These are phyloP conservation scores for Anarsia innoxiella DNA, from an alignment of 2,888 invertebrate species.

Conservation along the genomic window DNA sequence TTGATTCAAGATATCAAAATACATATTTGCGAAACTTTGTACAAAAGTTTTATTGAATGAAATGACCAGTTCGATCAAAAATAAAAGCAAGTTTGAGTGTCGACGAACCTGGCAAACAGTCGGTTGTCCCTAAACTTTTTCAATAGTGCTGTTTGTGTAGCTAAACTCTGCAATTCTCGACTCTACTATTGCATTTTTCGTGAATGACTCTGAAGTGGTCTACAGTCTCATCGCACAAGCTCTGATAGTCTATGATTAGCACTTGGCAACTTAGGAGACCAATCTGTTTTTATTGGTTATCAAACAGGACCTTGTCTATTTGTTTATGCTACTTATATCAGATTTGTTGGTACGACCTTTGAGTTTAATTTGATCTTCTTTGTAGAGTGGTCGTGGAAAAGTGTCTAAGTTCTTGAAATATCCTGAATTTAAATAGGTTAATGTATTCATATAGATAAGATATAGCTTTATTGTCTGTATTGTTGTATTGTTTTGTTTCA, in stretches of 20 bases:
- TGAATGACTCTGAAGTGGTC: conserved; percentile 20
- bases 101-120: conserved; percentile 43
- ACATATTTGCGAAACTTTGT: too few species aligned
- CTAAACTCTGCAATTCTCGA: conserved; percentile 18
- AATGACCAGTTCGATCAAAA: too few species aligned
- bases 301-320: not conserved
- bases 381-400: too few species aligned
- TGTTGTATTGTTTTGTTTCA: conserved; percentile 10
- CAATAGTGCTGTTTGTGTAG: conserved; percentile 48
- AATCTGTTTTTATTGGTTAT: conserved; percentile 18
- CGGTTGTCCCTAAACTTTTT: conserved; percentile 40
- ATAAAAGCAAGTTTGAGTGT: conserved; percentile 43
- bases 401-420: too few species aligned
- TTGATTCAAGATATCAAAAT: too few species aligned
- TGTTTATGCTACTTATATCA: not conserved
- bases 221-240: conserved; percentile 1
- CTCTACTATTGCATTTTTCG: conserved; percentile 26
- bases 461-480: too few species aligned
- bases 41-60: too few species aligned
- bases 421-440: too few species aligned
- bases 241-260: conserved; percentile 19
- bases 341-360: not conserved
- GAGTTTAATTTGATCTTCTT: too few species aligned
- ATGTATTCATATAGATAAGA: too few species aligned
- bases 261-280: conserved; percentile 23